Evolutionary conservation across 1,140 invertebrate species (phyloP), one percentile per base, ranked within the genome.

Genomic region (Cheumatopsyche charites): DNA sequence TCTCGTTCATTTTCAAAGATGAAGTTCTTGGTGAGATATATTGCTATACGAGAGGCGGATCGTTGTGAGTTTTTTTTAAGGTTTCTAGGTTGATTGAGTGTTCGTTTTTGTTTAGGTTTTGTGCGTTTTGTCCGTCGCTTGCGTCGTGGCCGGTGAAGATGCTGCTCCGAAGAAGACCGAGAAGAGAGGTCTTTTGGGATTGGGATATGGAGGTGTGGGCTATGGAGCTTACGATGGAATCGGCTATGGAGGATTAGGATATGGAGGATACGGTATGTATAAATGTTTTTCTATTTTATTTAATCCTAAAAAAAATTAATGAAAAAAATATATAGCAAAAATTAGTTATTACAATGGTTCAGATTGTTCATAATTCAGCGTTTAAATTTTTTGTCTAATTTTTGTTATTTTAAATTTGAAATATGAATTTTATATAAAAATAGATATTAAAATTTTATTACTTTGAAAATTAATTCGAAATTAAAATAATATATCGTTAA

Each of bases 111-210:
- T 7, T 42, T 6, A 73, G 74, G 52, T 58, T 11, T 36, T 75
- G 7, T 75, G 47, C 21, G 55, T 71, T 17, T 21, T 75, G 1
- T 29, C 72, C 21, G n/a, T 76, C 21, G 75, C 65, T 5, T 67
- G 62, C 62, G 17, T 71, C 6, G 75, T 62, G 9, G 45, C 69
- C 3, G 12, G 55, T 43, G 75, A 71, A 66, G 75, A 76, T 63
- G 71, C 23, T n/a, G 71, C 36, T 1, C 62, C 43, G 2, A 76
- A 76, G 70, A 76, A 76, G 45, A 76, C 75, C 0, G 75, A 76
- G 26, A 76, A 76, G 58, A 41, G 75, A 23, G 71, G 72, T 29
- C 15, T 73, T 15, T 36, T 58, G 3, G 69, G 72, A 6, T 42
- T 76, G 17, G 75, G 74, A 25, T 75, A 75, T 49, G 74, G 74